Conservation (phyloP, 2,888 invertebrate species). For the Rapana venosa region DNA sequence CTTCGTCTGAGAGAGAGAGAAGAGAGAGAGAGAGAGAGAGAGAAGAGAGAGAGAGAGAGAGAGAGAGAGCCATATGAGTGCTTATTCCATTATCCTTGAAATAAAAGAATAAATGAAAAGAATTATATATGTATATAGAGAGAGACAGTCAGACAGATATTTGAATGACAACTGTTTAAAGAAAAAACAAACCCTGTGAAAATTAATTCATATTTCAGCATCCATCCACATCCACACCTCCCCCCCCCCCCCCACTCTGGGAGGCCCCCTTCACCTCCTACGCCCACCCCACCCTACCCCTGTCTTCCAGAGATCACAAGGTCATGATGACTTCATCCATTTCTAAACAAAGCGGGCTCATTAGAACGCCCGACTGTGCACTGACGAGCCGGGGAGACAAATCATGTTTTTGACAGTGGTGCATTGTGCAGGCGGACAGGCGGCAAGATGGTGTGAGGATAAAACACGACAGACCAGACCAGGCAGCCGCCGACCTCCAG, state of each 20-base stretch:
- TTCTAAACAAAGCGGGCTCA: conserved; percentile 1
- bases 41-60: too few species aligned
- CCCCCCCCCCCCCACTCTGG: not conserved
- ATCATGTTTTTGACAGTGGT: conserved; percentile 24
- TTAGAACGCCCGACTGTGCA: not conserved
- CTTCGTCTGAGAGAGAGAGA: too few species aligned
- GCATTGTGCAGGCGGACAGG: not conserved
- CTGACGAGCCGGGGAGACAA: not conserved
- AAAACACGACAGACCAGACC: not conserved
- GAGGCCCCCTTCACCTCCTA: not conserved
- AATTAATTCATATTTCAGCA: too few species aligned
- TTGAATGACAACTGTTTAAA: too few species aligned
- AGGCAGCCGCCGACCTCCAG: not conserved
- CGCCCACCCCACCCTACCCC: not conserved
- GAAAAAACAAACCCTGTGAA: too few species aligned
- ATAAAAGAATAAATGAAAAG: too few species aligned
- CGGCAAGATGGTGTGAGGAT: conserved; percentile 11
- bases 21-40: too few species aligned
- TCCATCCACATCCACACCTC: not conserved
- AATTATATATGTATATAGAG: not conserved
- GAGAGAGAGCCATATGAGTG: too few species aligned
- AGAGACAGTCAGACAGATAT: not conserved
- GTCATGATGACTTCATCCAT: conserved; percentile 23
- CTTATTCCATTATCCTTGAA: too few species aligned
- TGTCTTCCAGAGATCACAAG: not conserved